phyloP scores from a whole-genome alignment of 2,888 invertebrate genomes.

The Teleogryllus oceanicus region DNA sequence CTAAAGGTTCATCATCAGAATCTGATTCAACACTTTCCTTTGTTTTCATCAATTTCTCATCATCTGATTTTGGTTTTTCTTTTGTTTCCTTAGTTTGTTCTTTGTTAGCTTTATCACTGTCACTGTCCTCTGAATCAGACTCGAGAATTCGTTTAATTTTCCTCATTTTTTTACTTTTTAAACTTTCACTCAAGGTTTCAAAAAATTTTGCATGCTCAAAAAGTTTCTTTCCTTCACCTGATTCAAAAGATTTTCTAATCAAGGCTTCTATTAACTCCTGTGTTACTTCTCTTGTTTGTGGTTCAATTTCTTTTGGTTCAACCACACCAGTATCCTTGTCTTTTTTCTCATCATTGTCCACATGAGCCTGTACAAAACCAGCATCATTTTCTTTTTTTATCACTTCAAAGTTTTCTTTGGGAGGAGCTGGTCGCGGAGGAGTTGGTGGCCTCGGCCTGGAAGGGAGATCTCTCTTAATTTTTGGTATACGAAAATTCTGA shows the following conservation, averaged over 20 bases:
- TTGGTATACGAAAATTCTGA: constrained; percentile 56
- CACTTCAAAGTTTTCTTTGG: constrained; percentile 22
- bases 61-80: constrained; percentile 20
- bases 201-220: constrained; percentile 52
- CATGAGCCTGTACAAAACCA: constrained; percentile 51
- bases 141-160: constrained; percentile 57
- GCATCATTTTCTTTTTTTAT: constrained; percentile 46
- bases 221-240: constrained; percentile 43
- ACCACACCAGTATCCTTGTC: constrained; percentile 30
- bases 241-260: constrained; percentile 43
- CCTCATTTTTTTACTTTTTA: constrained; percentile 55
- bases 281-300: constrained; percentile 40
- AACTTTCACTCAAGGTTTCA: constrained; percentile 47
- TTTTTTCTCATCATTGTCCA: constrained; percentile 43
- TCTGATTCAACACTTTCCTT: constrained; percentile 43
- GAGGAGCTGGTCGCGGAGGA: constrained; percentile 24
- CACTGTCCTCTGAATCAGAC: constrained; percentile 51
- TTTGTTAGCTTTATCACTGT: constrained; percentile 27
- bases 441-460: constrained; percentile 36
- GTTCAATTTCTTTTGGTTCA: constrained; percentile 31
- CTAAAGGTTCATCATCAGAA: constrained; percentile 41
- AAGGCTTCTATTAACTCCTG: constrained; percentile 44
- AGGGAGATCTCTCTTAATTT: constrained; percentile 45
- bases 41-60: constrained; percentile 31
- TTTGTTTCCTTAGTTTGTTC: constrained; percentile 20